These are phyloP conservation scores for Nannobrachium achirus DNA, from an alignment of 2,113 vertebrate genomes.

Conservation along the genomic window DNA sequence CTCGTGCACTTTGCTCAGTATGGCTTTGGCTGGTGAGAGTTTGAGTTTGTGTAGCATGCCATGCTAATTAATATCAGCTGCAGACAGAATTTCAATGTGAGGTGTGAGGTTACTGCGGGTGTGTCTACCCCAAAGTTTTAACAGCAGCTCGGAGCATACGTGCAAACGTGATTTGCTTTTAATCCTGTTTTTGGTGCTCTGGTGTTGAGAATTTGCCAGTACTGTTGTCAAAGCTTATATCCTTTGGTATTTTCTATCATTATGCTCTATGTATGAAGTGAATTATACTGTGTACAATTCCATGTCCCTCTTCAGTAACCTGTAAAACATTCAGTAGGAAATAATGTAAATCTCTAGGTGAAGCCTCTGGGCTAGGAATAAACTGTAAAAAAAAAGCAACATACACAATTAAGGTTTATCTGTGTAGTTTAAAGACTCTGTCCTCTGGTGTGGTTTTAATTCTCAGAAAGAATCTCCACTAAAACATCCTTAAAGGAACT, in stretches of 20 bases:
- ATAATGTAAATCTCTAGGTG: not conserved
- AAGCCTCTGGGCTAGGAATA: constrained; percentile 10
- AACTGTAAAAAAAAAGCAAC: not conserved
- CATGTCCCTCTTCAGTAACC: not conserved
- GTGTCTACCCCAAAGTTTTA: not conserved
- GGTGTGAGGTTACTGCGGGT: not conserved
- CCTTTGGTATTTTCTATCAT: not conserved
- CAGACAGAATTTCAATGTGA: not conserved
- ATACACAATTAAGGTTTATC: not conserved
- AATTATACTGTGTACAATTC: not conserved
- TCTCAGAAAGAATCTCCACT: too few relatives aligned
- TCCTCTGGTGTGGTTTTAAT: too few relatives aligned
- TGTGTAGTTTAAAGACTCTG: too few relatives aligned
- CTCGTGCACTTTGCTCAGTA: not conserved
- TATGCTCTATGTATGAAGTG: not conserved
- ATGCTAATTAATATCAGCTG: not conserved
- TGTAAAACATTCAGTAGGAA: not conserved
- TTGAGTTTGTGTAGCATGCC: too few relatives aligned
- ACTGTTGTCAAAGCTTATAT: not conserved
- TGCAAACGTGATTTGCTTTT: not conserved
- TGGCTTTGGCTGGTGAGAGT: too few relatives aligned
- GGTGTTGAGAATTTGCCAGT: not conserved
- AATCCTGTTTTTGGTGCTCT: not conserved
- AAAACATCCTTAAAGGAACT: too few relatives aligned
- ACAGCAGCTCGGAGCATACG: not conserved